Conservation (phyloP, 2,797 vertebrate genomes). For the Hoplostethus mediterraneus region DNA sequence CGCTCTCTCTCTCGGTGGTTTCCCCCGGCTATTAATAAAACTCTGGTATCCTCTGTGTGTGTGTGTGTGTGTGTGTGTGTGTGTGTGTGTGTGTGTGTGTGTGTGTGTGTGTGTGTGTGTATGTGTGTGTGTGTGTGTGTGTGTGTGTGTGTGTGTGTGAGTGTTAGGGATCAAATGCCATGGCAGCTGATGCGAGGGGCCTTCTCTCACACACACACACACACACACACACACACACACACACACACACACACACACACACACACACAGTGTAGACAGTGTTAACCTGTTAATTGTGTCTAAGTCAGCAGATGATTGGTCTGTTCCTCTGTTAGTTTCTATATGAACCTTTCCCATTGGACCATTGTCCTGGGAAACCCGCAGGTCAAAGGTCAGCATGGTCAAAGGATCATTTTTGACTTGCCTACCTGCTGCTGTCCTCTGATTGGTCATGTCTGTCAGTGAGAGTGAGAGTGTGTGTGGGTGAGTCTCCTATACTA, state of each 20-base stretch:
- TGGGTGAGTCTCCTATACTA: too few species aligned
- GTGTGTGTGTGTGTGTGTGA: slow-evolving; percentile 3
- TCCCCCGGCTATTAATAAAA: background rate
- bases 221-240: slow-evolving; percentile 9
- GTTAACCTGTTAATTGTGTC: slow-evolving; percentile 54
- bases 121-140: background rate
- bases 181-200: too few species aligned
- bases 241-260: background rate
- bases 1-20: background rate
- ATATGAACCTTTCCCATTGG: slow-evolving; percentile 36
- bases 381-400: slow-evolving; percentile 37
- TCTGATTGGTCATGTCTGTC: too few species aligned
- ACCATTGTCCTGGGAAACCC: background rate
- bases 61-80: slow-evolving; percentile 1
- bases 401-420: too few species aligned
- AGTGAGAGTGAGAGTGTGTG: too few species aligned
- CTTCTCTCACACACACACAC: slow-evolving; percentile 1
- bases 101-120: slow-evolving; percentile 4
- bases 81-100: slow-evolving; percentile 4
- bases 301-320: slow-evolving; percentile 40
- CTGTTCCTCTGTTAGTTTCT: slow-evolving; percentile 13
- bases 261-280: slow-evolving; percentile 20
- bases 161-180: background rate
- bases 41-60: background rate
- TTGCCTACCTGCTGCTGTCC: too few species aligned